Evolutionary conservation across 2,888 invertebrate species (phyloP).

Genomic region (Drosophila phalerata): DNA sequence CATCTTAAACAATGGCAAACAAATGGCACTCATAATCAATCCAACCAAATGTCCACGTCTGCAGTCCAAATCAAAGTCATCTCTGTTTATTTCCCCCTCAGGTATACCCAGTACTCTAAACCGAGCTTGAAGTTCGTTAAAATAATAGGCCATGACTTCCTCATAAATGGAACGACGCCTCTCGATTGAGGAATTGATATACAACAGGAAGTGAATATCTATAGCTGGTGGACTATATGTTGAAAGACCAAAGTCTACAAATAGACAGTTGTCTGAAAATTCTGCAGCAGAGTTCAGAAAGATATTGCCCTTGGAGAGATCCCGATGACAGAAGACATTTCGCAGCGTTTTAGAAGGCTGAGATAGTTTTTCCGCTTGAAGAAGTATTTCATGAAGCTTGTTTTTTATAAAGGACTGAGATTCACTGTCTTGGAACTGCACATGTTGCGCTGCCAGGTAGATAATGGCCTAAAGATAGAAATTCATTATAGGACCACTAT

Average conservation of each 20-base stretch:
- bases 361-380: not conserved
- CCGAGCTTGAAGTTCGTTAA: slow-evolving; percentile 11
- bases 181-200: slow-evolving; percentile 71
- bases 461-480: slow-evolving; percentile 8
- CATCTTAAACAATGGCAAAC: slow-evolving; percentile 10
- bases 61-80: slow-evolving; percentile 17
- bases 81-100: not conserved
- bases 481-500: not conserved
- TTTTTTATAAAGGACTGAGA: slow-evolving; percentile 6
- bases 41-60: slow-evolving; percentile 10
- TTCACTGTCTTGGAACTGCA: not conserved
- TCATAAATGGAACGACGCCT: not conserved
- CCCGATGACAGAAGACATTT: slow-evolving; percentile 30
- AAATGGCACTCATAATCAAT: slow-evolving; percentile 14
- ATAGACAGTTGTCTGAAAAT: not conserved
- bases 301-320: slow-evolving; percentile 13
- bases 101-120: slow-evolving; percentile 6
- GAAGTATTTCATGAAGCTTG: slow-evolving; percentile 1
- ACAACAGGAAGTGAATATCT: slow-evolving; percentile 86
- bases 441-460: slow-evolving; percentile 2
- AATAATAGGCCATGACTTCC: slow-evolving; percentile 7
- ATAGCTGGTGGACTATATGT: slow-evolving; percentile 87
- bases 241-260: slow-evolving; percentile 18
- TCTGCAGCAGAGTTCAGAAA: not conserved
- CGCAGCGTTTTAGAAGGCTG: slow-evolving; percentile 12